These are phyloP conservation scores for Nephila pilipes DNA, from an alignment of 1,140 invertebrate genomes.

Conservation along the genomic window DNA sequence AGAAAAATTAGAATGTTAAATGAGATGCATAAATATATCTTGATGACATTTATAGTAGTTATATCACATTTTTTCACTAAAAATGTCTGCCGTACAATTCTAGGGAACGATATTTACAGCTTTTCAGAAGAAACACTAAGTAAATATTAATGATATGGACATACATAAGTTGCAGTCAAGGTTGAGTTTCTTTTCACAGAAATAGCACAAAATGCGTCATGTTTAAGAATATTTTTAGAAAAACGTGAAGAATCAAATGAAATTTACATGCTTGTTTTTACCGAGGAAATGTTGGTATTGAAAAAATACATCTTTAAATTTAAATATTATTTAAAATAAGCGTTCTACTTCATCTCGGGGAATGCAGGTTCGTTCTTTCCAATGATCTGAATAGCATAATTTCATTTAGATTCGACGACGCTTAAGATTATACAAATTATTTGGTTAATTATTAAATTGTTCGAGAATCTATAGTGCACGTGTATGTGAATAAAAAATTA, in stretches of 20 bases:
- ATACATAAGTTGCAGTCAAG: background rate
- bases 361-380: no score
- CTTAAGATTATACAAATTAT: no score
- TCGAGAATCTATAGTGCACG: no score
- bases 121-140: background rate
- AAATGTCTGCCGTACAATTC: slow-evolving; percentile 8
- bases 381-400: no score
- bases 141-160: slow-evolving; percentile 24
- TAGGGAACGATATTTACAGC: background rate
- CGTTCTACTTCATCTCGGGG: no score
- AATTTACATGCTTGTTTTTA: background rate
- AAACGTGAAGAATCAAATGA: background rate
- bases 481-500: no score
- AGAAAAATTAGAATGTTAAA: slow-evolving; percentile 17
- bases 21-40: background rate
- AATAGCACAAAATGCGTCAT: background rate
- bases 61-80: slow-evolving; percentile 32
- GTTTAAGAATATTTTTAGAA: background rate
- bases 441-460: no score
- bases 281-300: no score
- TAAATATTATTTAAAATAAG: no score
- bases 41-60: slow-evolving; percentile 26
- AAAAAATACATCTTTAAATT: no score
- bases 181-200: background rate
- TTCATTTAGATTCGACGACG: no score